Evolutionary conservation across 2,797 vertebrate genomes (phyloP).

Genomic region (Thamnophis elegans): DNA sequence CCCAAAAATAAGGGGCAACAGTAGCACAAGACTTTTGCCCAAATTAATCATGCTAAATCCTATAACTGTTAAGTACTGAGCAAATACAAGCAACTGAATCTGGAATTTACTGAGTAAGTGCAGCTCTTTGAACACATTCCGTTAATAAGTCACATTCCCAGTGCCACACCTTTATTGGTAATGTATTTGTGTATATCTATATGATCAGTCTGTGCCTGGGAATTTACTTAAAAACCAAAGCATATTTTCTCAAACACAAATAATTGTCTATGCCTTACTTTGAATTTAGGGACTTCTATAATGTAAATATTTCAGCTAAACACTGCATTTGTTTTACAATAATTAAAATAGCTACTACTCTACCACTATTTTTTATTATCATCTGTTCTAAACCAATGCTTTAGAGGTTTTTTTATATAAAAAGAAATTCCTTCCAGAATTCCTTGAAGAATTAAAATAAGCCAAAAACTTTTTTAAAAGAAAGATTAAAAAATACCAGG

Average conservation of each 20-base stretch:
- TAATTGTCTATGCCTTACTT: not conserved
- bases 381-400: not conserved
- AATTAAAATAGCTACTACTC: not conserved
- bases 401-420: slow-evolving; percentile 4
- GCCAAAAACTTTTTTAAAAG: not conserved
- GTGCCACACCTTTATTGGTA: not conserved
- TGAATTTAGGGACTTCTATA: not conserved
- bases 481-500: not conserved
- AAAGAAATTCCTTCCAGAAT: not conserved
- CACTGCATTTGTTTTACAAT: not conserved
- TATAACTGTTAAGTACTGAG: not conserved
- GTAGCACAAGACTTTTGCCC: not conserved
- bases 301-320: not conserved
- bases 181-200: not conserved
- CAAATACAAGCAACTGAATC: not conserved
- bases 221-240: not conserved
- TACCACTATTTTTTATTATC: slow-evolving; percentile 8
- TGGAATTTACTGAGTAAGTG: not conserved
- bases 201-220: not conserved
- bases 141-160: not conserved
- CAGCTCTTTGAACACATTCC: not conserved
- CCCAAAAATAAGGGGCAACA: not conserved
- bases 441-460: not conserved
- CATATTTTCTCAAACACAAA: not conserved
- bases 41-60: not conserved